Evolutionary conservation across 2,888 invertebrate genomes (phyloP).

Genomic region (Tenodera sinensis): DNA sequence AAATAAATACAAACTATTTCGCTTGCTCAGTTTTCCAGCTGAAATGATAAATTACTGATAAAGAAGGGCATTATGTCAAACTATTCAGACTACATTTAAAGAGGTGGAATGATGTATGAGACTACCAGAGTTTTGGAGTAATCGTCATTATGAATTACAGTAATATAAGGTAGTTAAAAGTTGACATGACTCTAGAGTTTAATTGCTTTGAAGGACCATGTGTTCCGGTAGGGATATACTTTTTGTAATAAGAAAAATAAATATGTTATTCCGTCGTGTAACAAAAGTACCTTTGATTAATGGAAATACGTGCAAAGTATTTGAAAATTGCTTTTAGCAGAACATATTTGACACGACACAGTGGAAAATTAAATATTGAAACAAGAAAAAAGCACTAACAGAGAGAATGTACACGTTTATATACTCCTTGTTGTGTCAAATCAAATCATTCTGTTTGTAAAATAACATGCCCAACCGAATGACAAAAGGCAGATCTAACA

Average conservation of each 20-base stretch:
- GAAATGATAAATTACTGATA: too few species aligned
- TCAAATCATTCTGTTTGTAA: neutral
- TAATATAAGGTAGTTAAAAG: too few species aligned
- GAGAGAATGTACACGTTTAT: neutral
- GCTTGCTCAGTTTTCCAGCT: too few species aligned
- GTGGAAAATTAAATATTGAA: neutral
- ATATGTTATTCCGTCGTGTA: neutral
- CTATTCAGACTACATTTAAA: too few species aligned
- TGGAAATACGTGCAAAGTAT: neutral
- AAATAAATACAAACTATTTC: too few species aligned
- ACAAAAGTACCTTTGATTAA: neutral
- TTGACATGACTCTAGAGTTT: too few species aligned
- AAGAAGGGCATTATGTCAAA: too few species aligned
- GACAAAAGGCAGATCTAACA: neutral
- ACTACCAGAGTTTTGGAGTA: too few species aligned
- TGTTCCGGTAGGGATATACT: too few species aligned
- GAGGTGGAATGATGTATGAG: too few species aligned
- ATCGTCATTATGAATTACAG: too few species aligned
- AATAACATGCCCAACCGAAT: neutral
- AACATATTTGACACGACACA: neutral
- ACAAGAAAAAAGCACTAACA: neutral
- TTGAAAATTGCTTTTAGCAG: neutral
- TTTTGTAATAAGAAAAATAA: neutral
- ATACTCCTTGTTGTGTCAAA: neutral
- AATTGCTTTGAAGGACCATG: too few species aligned